A percentile compares a stretch with the other conserved stretches of the same genome.
These are phyloP conservation scores for Mya arenaria DNA, from an alignment of 1,140 invertebrate species.

Conservation along the genomic window DNA sequence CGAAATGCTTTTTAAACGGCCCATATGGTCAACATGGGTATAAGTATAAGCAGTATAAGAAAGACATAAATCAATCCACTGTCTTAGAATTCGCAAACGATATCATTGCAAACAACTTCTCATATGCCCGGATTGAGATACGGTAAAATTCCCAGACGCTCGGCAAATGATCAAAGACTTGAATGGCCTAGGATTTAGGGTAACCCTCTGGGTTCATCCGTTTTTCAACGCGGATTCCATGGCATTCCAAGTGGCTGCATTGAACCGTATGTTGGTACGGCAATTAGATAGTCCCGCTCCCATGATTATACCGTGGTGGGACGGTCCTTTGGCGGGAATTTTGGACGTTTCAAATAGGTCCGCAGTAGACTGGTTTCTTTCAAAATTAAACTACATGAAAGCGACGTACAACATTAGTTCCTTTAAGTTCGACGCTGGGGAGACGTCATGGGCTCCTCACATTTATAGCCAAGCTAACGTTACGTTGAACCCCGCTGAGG, in stretches of 20 bases:
- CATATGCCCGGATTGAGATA: conserved; percentile 92
- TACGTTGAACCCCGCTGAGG: conserved; percentile 69
- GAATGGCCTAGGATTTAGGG: conserved; percentile 86
- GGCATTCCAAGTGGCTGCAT: conserved; percentile 80
- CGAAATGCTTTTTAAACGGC: conserved; percentile 87
- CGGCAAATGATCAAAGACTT: conserved; percentile 84
- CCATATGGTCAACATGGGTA: conserved; percentile 97
- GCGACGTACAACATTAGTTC: conserved; percentile 86
- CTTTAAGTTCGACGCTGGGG: conserved; percentile 97
- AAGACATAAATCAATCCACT: conserved; percentile 85
- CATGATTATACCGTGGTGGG: conserved; percentile 90
- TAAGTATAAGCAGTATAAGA: conserved; percentile 88
- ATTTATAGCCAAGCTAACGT: conserved; percentile 49
- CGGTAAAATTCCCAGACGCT: conserved; percentile 93
- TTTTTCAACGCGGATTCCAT: conserved; percentile 92
- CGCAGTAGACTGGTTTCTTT: conserved; percentile 87
- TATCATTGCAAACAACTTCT: conserved; percentile 87
- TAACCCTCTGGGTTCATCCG: conserved; percentile 95
- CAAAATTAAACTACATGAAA: conserved; percentile 84
- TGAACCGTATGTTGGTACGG: conserved; percentile 74
- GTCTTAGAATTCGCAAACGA: conserved; percentile 88
- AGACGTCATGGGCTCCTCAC: conserved; percentile 90
- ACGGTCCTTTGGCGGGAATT: conserved; percentile 84
- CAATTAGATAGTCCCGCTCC: conserved; percentile 81
- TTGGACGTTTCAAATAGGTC: conserved; percentile 75